Percentiles rank a stretch among this genome's conserved stretches.
Evolutionary conservation across 2,113 vertebrate genomes (phyloP).

Genomic region (Oncorhynchus gorbuscha): DNA sequence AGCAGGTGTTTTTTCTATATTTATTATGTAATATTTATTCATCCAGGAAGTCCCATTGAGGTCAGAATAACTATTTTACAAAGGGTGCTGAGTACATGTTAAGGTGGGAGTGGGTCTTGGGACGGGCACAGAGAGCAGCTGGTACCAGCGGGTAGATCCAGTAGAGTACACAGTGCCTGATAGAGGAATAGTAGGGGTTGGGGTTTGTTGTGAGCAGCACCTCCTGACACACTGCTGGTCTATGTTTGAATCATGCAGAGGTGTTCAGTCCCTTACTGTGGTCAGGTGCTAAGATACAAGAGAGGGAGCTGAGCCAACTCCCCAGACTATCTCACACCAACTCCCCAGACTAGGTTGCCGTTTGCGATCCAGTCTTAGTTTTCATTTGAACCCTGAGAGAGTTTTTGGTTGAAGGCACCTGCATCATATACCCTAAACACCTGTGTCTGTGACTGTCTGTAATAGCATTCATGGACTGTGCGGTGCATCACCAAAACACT

Average conservation of each 20-base stretch:
- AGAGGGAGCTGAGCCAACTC: not conserved
- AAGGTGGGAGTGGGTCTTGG: not conserved
- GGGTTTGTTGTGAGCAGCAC: slow-evolving; percentile 30
- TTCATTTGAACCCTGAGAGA: slow-evolving; percentile 7
- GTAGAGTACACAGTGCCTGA: too few species aligned
- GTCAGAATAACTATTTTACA: too few species aligned
- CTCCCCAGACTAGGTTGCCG: slow-evolving; percentile 15
- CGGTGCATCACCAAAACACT: not conserved
- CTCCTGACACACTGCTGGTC: slow-evolving; percentile 16
- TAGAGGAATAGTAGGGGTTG: slow-evolving; percentile 2
- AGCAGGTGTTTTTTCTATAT: slow-evolving; percentile 27
- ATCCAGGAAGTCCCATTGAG: too few species aligned
- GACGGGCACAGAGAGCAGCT: slow-evolving; percentile 5
- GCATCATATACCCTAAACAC: not conserved
- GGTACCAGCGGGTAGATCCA: not conserved
- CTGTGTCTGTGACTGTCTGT: not conserved
- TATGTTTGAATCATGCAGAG: slow-evolving; percentile 34
- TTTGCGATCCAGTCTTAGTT: slow-evolving; percentile 19
- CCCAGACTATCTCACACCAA: slow-evolving; percentile 5
- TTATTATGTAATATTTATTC: too few species aligned
- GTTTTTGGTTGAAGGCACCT: not conserved
- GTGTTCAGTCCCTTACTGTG: slow-evolving; percentile 33
- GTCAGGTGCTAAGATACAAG: slow-evolving; percentile 39
- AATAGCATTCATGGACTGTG: not conserved
- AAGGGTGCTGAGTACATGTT: not conserved